Base-by-base conservation (phyloP, 1,140 invertebrate species). In the Trachymyrmex cornetzi region DNA sequence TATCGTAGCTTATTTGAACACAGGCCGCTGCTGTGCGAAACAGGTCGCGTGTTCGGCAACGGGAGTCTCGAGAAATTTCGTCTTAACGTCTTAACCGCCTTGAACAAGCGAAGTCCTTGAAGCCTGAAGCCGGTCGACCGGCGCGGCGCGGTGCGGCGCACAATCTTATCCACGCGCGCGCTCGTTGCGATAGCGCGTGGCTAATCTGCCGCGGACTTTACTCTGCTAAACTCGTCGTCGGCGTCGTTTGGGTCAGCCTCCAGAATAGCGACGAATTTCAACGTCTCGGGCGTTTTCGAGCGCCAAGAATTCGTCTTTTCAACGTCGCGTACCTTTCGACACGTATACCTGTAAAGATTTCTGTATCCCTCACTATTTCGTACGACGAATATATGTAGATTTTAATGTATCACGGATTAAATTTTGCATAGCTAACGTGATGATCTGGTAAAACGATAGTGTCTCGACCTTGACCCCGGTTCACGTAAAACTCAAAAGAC, bases 161-260 rank as follows among this genome's bases (percentile, higher is more conserved):
- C 91, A 92, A 93, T 93, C 92, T 93, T 93, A 93, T 93, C 92
- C 92, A 81, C 88, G 84, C 74, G 84, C 82, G 84, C 82, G 84
- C 63, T 90, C 71, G 88, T 64, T 86, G 91, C 91, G 92, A 93
- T 93, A 93, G 88, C 91, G 87, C 72, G 57, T 59, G 82, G 88
- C 89, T 93, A 93, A 93, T 93, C 92, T 93, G 77, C 85, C 77
- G 79, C 82, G 90, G 92, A 93, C 92, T 93, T 93, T 93, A 93
- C 77, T 90, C 92, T 50, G 85, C 66, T 90, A 72, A 88, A 71
- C 86, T 72, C 27, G 77, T 50, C 63, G 67, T 72, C 27, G 77
- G 38, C 63, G 67, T 71, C 80, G 63, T 67, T 80, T 87, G 64
- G 38, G 57, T 53, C 88, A 82, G 82, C 80, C 80, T 89, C 87